These are phyloP conservation scores for Antheraea pernyi DNA, from an alignment of 1,140 invertebrate genomes.

Conservation along the genomic window DNA sequence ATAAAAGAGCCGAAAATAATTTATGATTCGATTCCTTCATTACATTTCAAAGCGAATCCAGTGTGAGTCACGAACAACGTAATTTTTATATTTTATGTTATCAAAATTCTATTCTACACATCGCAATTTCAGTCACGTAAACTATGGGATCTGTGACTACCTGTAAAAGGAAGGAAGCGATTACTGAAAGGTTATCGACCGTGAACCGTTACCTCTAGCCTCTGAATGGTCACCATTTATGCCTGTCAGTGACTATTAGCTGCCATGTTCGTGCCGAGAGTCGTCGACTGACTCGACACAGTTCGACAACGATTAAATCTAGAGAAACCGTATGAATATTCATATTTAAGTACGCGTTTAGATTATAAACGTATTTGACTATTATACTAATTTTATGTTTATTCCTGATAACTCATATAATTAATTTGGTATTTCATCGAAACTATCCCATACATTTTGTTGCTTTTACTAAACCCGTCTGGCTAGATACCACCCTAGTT, in stretches of 20 bases:
- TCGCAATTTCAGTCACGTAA: slow-evolving; percentile 60
- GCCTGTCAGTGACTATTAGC: slow-evolving; percentile 26
- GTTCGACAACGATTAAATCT: slow-evolving; percentile 52
- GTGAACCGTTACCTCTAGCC: slow-evolving; percentile 57
- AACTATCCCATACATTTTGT: no score
- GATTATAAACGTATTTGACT: slow-evolving; percentile 20
- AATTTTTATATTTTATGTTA: not conserved
- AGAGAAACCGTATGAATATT: slow-evolving; percentile 51
- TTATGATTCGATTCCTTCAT: not conserved
- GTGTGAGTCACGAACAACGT: not conserved
- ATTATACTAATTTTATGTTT: no score
- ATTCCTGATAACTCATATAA: no score
- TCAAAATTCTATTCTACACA: not conserved
- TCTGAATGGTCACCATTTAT: slow-evolving; percentile 43
- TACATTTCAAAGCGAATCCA: not conserved
- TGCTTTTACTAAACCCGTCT: no score
- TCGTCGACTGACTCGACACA: slow-evolving; percentile 28
- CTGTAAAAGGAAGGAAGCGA: slow-evolving; percentile 71
- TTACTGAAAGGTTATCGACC: slow-evolving; percentile 71
- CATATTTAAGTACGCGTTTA: slow-evolving; percentile 34
- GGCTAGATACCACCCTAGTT: no score
- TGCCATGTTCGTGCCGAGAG: slow-evolving; percentile 18
- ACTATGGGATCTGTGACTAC: slow-evolving; percentile 52
- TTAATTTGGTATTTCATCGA: no score
- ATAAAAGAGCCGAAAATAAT: not conserved